These are phyloP conservation scores for Papilio glaucus DNA, from an alignment of 1,140 invertebrate genomes.

Conservation along the genomic window DNA sequence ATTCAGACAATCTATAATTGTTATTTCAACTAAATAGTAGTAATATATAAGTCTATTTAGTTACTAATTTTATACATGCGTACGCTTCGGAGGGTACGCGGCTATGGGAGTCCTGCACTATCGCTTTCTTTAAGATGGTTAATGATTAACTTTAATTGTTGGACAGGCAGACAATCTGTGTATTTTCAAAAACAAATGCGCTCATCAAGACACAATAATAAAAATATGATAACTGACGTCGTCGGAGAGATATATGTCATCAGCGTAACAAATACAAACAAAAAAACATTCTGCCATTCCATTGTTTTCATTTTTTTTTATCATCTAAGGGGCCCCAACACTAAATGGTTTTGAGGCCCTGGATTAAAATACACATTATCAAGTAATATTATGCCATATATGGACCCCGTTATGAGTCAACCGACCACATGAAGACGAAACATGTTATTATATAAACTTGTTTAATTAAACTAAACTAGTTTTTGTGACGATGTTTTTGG, in stretches of 20 bases:
- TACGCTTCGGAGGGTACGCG: too few relatives aligned
- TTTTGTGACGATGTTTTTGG: slow-evolving; percentile 21
- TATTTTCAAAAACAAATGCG: neutral
- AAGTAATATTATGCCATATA: slow-evolving; percentile 25
- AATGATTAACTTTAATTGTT: neutral
- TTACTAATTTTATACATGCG: too few relatives aligned
- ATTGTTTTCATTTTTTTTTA: neutral
- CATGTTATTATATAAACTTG: slow-evolving; percentile 19
- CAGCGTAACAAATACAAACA: neutral
- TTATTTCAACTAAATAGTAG: too few relatives aligned
- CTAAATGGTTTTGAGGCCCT: neutral
- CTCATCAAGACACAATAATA: neutral
- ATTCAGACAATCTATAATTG: too few relatives aligned
- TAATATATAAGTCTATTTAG: too few relatives aligned
- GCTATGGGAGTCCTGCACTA: too few relatives aligned
- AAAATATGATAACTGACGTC: neutral
- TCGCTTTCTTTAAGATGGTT: too few relatives aligned
- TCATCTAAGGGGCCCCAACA: neutral
- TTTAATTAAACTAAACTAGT: slow-evolving; percentile 26
- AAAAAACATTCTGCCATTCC: neutral
- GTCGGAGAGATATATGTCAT: neutral
- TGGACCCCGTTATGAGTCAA: slow-evolving; percentile 16
- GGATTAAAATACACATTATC: slow-evolving; percentile 8
- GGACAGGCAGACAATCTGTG: neutral
- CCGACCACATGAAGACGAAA: slow-evolving; percentile 20